These are phyloP conservation scores for Eristalis tenax DNA, from an alignment of 2,888 invertebrate genomes.

Conservation along the genomic window DNA sequence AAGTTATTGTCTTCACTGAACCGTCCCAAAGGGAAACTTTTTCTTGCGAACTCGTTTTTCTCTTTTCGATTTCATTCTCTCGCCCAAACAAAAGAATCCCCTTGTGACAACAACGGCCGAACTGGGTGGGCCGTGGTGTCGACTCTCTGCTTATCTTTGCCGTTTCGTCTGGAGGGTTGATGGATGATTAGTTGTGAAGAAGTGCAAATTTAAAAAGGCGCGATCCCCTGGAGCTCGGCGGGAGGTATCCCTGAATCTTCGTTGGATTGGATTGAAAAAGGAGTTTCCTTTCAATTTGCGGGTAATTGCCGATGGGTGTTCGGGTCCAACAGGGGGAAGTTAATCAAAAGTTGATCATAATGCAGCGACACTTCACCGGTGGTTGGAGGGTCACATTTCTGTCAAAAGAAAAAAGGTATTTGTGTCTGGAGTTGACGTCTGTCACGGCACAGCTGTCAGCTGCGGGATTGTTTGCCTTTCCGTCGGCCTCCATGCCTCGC, in stretches of 20 bases:
- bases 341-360: neutral
- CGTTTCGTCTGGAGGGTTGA: slow-evolving; percentile 17
- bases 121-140: slow-evolving; percentile 26
- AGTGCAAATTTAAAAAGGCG: slow-evolving; percentile 28
- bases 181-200: slow-evolving; percentile 20
- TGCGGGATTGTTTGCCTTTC: too few relatives aligned
- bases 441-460: too few relatives aligned
- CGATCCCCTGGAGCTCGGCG: neutral
- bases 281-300: neutral
- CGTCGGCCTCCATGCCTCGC: too few relatives aligned
- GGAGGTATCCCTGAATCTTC: slow-evolving; percentile 7
- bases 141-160: slow-evolving; percentile 35
- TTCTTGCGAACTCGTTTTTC: neutral
- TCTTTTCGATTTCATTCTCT: neutral
- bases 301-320: neutral
- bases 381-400: too few relatives aligned
- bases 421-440: too few relatives aligned
- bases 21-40: slow-evolving; percentile 9
- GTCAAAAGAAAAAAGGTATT: too few relatives aligned
- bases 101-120: slow-evolving; percentile 45
- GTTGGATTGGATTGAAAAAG: slow-evolving; percentile 7
- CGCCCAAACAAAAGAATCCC: slow-evolving; percentile 19
- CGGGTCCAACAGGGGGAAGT: neutral
- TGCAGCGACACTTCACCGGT: too few relatives aligned
- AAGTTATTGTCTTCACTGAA: slow-evolving; percentile 35